Base-by-base conservation (phyloP, 2,113 vertebrate species). In the Corydoras maculifer region DNA sequence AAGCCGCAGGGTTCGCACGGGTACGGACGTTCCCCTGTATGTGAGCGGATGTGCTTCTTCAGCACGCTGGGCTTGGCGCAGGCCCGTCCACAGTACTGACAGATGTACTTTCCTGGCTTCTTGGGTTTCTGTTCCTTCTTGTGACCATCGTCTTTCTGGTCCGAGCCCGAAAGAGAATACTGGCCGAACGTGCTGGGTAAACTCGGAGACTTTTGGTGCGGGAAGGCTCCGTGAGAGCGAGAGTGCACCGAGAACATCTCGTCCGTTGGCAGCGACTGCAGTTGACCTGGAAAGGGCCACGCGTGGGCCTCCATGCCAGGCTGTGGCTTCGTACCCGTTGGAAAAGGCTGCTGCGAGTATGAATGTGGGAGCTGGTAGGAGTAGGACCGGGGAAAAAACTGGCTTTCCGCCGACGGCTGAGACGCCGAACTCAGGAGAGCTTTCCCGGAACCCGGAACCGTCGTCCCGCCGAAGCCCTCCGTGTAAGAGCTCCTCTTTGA, bases 61-160 rank as follows among this genome's bases (percentile, higher is more conserved):
- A 99, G 90, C 76, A 99, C 97, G 1, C 97, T 99, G 68, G 97
- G 97, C 89, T 99, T 99, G 88, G 97, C 96, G 85, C 97, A 99
- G 2, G 95, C 96, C 82, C 97, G 87, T 71, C 94, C 94, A 76
- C 97, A 99, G 85, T 95, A 99, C 78, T 94, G 92, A 81, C 97
- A 99, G 75, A 97, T 97, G 83, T 99, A 98, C 76, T 97, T 98
- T 75, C 97, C 97, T 0, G 94, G 97, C 82, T 98, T 99, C 86
- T 99, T 98, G 74, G 93, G 93, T 87, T 96, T 98, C 84, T 92
- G 94, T 72, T 99, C 97, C 81, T 98, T 98, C 79, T 93, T 97
- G 75, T 94, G 93, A 84, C 89, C 86, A 76, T 98, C 96, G 61
- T 98, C 96, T 49, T 91, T 83, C 58, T 90, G 91, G 75, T 97